Evolutionary conservation across 2,797 vertebrate genomes (phyloP).

Genomic region (Macroramphosus scolopax): DNA sequence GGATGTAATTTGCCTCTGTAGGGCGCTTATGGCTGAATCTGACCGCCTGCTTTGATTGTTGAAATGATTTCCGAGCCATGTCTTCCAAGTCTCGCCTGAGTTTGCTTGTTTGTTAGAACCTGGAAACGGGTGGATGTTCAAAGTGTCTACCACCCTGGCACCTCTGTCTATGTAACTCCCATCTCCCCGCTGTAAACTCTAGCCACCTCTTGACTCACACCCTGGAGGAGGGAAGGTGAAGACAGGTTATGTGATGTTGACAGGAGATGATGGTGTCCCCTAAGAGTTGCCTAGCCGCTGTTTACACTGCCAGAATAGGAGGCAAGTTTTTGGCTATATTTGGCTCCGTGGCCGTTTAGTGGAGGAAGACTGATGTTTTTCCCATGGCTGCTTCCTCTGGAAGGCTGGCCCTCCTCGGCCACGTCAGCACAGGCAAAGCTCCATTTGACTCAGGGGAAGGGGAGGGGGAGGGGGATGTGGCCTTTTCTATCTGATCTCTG

Average conservation of each 20-base stretch:
- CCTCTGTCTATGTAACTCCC: constrained; percentile 5
- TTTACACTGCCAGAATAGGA: constrained; percentile 50
- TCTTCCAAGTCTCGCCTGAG: constrained; percentile 22
- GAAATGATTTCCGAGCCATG: constrained; percentile 19
- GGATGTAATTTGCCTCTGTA: not conserved
- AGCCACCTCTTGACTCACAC: constrained; percentile 10
- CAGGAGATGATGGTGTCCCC: constrained; percentile 35
- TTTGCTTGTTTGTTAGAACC: constrained; percentile 23
- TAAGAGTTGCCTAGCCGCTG: constrained; percentile 44
- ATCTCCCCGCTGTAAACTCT: constrained; percentile 11
- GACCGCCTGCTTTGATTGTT: constrained; percentile 31
- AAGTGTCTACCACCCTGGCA: not conserved
- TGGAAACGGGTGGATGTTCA: constrained; percentile 13
- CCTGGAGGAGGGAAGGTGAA: constrained; percentile 12
- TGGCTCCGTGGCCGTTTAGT: constrained; percentile 45
- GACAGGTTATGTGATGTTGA: constrained; percentile 51
- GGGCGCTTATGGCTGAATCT: not conserved
- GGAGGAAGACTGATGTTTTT: constrained; percentile 56
- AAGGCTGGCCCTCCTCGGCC: constrained; percentile 75
- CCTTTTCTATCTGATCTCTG: constrained; percentile 84
- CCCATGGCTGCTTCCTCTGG: constrained; percentile 68
- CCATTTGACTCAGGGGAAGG: constrained; percentile 60
- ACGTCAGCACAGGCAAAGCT: constrained; percentile 74
- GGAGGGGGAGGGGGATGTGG: constrained; percentile 64
- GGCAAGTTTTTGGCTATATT: constrained; percentile 64